Evolutionary conservation across 1,140 invertebrate genomes (phyloP).

Genomic region (Berghia stephanieae): DNA sequence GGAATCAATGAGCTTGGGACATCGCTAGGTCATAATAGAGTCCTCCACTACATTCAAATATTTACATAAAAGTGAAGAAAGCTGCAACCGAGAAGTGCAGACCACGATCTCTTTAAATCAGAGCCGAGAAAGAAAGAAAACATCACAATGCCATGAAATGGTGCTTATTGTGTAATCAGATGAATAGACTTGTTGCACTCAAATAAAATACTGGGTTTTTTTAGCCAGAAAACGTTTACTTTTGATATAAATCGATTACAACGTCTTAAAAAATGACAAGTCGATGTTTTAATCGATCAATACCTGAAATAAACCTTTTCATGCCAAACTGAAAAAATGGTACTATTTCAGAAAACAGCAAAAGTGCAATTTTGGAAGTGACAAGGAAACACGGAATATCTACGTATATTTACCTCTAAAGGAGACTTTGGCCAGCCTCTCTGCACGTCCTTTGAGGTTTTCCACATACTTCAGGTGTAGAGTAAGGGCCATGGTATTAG

Average conservation of each 20-base stretch:
- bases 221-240: too few relatives aligned
- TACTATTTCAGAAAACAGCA: neutral
- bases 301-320: neutral
- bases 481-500: constrained; percentile 60
- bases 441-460: constrained; percentile 47
- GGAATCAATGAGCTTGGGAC: too few relatives aligned
- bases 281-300: neutral
- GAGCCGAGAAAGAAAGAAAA: too few relatives aligned
- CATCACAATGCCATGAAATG: too few relatives aligned
- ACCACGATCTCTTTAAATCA: too few relatives aligned
- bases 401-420: constrained; percentile 52
- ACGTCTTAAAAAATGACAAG: neutral
- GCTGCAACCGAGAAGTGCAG: too few relatives aligned
- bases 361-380: neutral
- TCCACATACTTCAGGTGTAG: constrained; percentile 58
- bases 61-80: too few relatives aligned
- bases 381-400: neutral
- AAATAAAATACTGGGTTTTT: too few relatives aligned
- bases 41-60: too few relatives aligned
- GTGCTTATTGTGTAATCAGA: too few relatives aligned
- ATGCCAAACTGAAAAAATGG: neutral
- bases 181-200: too few relatives aligned
- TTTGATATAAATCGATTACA: neutral
- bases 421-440: constrained; percentile 54
- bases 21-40: too few relatives aligned